Evolutionary conservation across 53 echinoderm and acorn worm species (phyloP).

Genomic region (Luidia sarsii): DNA sequence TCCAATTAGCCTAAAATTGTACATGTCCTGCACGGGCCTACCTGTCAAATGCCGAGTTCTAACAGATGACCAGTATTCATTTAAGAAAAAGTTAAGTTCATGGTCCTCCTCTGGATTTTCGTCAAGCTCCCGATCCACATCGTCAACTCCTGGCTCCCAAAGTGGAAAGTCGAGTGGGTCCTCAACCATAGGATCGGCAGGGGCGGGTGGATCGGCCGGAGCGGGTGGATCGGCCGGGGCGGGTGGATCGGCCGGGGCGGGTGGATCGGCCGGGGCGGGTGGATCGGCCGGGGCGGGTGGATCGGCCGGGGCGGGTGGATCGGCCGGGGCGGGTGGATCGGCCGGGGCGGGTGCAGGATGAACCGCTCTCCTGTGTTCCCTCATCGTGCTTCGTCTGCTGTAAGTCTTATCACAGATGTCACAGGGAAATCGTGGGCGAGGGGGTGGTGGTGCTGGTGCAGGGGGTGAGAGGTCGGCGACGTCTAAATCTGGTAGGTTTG

Average conservation of each 20-base stretch:
- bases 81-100: neutral
- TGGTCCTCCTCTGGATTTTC: neutral
- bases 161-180: neutral
- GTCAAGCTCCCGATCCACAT: neutral
- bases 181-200: neutral
- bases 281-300: neutral
- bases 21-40: conserved; percentile 3
- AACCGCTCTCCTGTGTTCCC: neutral
- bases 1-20: conserved; percentile 23
- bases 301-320: neutral
- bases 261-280: neutral
- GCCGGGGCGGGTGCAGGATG: no score
- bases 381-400: neutral
- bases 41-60: neutral
- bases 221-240: neutral
- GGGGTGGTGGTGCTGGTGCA: neutral
- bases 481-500: neutral
- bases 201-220: neutral
- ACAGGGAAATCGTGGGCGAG: neutral
- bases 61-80: conserved; percentile 19
- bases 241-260: neutral
- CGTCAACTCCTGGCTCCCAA: neutral
- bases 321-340: neutral
- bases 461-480: neutral
- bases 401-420: neutral